A percentile compares a stretch with the other conserved stretches of the same genome.
phyloP scores from a whole-genome alignment of 92 coral and sea anemone genomes.

The Muricea muricata region DNA sequence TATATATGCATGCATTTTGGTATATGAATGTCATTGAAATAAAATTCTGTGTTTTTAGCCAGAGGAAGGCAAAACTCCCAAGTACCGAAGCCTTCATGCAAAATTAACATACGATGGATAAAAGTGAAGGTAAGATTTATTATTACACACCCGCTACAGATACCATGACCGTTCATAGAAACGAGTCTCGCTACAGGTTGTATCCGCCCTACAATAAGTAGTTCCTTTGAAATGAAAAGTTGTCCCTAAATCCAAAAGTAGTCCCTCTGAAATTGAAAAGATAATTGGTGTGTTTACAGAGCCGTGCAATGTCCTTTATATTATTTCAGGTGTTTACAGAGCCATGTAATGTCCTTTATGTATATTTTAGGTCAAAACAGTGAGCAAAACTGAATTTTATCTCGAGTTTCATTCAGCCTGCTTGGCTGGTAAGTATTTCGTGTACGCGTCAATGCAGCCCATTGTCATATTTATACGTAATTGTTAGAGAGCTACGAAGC shows the following conservation, averaged over 20 bases:
- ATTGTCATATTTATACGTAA: too few species aligned
- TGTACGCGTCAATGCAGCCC: not conserved
- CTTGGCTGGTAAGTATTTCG: conserved; percentile 74
- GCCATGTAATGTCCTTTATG: not conserved
- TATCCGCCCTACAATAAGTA: too few species aligned
- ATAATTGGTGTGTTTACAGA: not conserved
- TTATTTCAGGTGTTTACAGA: not conserved
- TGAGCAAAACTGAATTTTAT: conserved; percentile 87
- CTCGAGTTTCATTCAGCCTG: conserved; percentile 93
- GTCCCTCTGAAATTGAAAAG: too few species aligned
- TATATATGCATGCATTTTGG: too few species aligned
- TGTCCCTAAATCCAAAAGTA: too few species aligned
- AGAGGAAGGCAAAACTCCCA: conserved; percentile 18
- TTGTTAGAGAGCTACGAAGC: too few species aligned
- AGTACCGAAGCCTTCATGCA: conserved; percentile 52
- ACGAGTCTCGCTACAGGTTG: too few species aligned
- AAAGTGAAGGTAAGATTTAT: conserved; percentile 70
- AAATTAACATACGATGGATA: conserved; percentile 67
- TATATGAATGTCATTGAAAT: not conserved
- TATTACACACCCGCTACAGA: too few species aligned
- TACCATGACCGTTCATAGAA: too few species aligned
- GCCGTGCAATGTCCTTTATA: not conserved
- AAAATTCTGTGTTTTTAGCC: not conserved
- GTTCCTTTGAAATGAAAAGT: too few species aligned
- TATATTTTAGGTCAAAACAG: conserved; percentile 76